These are phyloP conservation scores for Anticlea derivata DNA, from an alignment of 2,888 invertebrate genomes.

Conservation along the genomic window DNA sequence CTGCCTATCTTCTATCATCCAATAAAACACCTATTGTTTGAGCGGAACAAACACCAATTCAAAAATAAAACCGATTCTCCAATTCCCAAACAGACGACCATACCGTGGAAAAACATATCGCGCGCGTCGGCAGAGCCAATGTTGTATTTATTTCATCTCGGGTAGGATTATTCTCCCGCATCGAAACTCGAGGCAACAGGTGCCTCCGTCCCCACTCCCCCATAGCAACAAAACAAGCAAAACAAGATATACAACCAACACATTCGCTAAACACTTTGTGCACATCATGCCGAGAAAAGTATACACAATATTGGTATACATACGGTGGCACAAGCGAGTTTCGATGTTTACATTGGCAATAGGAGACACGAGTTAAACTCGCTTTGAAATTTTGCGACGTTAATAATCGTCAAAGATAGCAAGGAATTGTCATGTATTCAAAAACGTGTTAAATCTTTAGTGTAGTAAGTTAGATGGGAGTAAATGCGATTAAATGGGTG, in stretches of 20 bases:
- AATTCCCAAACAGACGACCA: constrained; percentile 37
- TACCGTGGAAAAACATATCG: constrained; percentile 52
- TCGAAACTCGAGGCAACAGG: constrained; percentile 72
- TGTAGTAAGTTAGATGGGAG: too few relatives aligned
- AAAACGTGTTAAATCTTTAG: too few relatives aligned
- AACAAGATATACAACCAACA: constrained; percentile 61
- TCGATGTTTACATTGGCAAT: constrained; percentile 25
- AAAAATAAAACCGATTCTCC: constrained; percentile 34
- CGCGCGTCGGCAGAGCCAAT: constrained; percentile 52
- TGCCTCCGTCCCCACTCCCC: constrained; percentile 44
- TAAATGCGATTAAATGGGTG: too few relatives aligned
- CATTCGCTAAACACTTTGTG: constrained; percentile 61
- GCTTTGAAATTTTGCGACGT: constrained; percentile 25
- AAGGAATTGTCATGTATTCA: constrained; percentile 3
- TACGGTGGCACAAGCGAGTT: constrained; percentile 12
- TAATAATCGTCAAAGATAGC: constrained; percentile 2
- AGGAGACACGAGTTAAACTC: constrained; percentile 3
- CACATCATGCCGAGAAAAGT: constrained; percentile 58
- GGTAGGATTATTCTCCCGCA: constrained; percentile 68
- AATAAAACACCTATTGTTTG: constrained; percentile 20
- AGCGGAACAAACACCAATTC: constrained; percentile 21
- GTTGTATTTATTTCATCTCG: constrained; percentile 77
- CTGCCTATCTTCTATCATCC: not conserved
- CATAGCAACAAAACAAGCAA: constrained; percentile 60
- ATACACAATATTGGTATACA: constrained; percentile 39